Percentiles rank a stretch among this genome's conserved stretches.
These are phyloP conservation scores for Drepanosiphum platanoidis DNA, from an alignment of 2,888 invertebrate species.

Conservation along the genomic window DNA sequence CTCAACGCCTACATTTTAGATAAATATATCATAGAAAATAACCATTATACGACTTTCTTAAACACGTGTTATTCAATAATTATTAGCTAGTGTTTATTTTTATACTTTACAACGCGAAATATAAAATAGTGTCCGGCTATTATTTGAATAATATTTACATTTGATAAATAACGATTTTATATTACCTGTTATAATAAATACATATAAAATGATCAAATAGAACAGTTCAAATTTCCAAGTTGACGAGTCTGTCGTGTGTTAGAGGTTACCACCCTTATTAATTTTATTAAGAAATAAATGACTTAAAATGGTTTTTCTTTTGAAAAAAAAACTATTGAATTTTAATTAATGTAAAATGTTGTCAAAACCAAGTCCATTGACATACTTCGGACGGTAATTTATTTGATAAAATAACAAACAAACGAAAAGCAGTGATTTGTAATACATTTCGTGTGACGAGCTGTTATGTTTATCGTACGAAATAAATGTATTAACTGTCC, in stretches of 20 bases:
- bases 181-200: too few species aligned
- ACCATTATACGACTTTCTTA: background rate
- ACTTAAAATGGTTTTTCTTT: background rate
- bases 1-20: background rate
- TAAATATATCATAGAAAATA: background rate
- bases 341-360: background rate
- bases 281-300: background rate
- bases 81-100: background rate
- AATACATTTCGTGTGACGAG: background rate
- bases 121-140: background rate
- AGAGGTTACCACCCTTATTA: background rate
- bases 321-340: background rate
- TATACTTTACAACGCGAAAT: background rate
- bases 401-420: background rate
- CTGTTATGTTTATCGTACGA: background rate
- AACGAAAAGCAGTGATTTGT: background rate
- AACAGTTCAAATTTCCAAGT: background rate
- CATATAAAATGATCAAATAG: background rate
- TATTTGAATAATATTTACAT: background rate
- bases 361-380: background rate
- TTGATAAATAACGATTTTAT: too few species aligned
- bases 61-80: conserved; percentile 26
- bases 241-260: background rate
- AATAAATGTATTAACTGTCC: background rate
- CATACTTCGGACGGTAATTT: background rate